Evolutionary conservation across 2,113 vertebrate species (phyloP).

Genomic region (Tupaia chinensis): DNA sequence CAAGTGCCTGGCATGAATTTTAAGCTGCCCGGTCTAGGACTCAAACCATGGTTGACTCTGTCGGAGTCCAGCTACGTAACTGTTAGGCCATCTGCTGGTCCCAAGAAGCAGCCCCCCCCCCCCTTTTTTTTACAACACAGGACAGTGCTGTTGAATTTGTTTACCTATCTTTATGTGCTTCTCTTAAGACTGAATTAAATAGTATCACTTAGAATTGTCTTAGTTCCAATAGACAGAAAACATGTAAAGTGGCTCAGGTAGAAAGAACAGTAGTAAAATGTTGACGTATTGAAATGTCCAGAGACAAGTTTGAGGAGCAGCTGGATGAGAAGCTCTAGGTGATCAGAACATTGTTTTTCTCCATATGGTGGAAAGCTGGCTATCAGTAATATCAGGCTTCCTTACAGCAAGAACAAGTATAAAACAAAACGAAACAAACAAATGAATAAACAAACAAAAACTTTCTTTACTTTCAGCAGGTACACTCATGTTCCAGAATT

Average conservation of each 20-base stretch:
- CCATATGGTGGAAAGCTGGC: neutral
- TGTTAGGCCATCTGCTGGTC: too few relatives aligned
- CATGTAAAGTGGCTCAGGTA: neutral
- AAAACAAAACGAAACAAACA: neutral
- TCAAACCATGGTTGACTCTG: too few relatives aligned
- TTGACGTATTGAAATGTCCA: neutral
- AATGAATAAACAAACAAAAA: neutral
- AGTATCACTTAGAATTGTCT: neutral
- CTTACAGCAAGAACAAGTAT: neutral
- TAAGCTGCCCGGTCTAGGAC: too few relatives aligned
- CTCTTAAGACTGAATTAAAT: slow-evolving; percentile 30
- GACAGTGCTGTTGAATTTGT: neutral
- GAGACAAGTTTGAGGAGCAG: neutral
- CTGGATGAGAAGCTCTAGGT: neutral
- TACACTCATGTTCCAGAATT: neutral
- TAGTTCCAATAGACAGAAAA: neutral
- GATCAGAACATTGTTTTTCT: neutral
- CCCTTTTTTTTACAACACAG: neutral
- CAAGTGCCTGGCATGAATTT: too few relatives aligned
- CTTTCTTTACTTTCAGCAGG: neutral
- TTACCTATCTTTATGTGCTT: neutral
- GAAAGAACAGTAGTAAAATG: neutral
- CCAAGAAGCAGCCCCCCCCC: too few relatives aligned
- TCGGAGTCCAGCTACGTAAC: too few relatives aligned
- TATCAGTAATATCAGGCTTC: neutral